A percentile compares a stretch with the other conserved stretches of the same genome.
Evolutionary conservation across 2,113 vertebrate species (phyloP).

Genomic region (Desmodus rotundus): DNA sequence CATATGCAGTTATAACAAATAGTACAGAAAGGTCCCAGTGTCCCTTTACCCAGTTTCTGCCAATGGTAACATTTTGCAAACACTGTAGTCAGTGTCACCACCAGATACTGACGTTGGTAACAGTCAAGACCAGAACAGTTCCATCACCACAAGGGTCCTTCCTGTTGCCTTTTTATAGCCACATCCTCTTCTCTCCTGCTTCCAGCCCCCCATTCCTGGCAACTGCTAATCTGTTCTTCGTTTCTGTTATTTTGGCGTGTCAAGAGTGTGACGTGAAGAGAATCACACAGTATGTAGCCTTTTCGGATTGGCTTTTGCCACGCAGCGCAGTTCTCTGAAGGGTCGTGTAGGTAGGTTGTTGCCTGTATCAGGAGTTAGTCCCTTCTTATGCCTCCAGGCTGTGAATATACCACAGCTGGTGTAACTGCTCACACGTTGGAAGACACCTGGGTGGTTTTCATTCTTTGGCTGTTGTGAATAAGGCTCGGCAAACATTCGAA

Average conservation of each 20-base stretch:
- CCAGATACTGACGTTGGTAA: neutral
- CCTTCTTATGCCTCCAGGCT: no score
- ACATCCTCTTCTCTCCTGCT: neutral
- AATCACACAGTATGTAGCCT: neutral
- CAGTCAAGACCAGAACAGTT: neutral
- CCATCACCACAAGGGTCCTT: neutral
- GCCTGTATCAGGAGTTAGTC: neutral
- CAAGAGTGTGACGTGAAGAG: neutral
- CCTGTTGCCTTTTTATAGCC: neutral
- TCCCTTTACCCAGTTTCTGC: no score
- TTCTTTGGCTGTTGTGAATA: no score
- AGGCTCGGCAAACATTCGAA: neutral
- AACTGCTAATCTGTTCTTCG: neutral
- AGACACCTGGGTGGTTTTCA: no score
- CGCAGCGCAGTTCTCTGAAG: neutral
- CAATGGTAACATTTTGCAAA: no score
- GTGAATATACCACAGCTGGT: no score
- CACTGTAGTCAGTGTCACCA: neutral
- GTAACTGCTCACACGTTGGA: no score
- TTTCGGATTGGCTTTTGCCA: neutral
- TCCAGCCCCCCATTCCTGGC: neutral
- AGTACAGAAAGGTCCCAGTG: no score
- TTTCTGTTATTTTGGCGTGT: conserved; percentile 1
- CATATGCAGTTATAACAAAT: no score
- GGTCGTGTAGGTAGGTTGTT: neutral